phyloP scores from a whole-genome alignment of 2,797 vertebrate genomes.

The Oreortyx pictus region DNA sequence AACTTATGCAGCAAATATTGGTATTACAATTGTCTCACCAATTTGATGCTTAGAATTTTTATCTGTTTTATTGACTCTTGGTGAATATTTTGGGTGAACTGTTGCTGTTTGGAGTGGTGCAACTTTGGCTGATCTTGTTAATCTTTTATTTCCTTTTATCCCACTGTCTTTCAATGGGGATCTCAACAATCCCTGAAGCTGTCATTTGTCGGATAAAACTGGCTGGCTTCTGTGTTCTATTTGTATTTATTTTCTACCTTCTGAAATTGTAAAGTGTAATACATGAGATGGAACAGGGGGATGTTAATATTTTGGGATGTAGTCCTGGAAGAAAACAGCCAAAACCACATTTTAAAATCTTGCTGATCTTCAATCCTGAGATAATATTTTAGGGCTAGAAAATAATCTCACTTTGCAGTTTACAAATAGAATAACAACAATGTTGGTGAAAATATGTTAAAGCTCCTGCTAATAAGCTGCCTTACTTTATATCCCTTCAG shows the following conservation, averaged over 20 bases:
- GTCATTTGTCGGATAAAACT: background rate
- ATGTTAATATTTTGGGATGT: background rate
- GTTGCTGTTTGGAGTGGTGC: conserved; percentile 19
- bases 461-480: background rate
- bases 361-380: background rate
- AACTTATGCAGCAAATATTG: background rate
- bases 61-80: background rate
- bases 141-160: background rate
- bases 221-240: background rate
- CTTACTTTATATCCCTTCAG: background rate
- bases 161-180: background rate
- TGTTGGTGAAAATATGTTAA: background rate
- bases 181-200: background rate
- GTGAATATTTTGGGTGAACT: background rate
- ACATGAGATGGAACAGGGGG: background rate
- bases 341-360: background rate
- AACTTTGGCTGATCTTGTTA: background rate
- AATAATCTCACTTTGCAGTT: background rate
- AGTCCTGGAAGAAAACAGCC: background rate
- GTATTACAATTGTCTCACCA: background rate
- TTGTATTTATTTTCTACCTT: background rate
- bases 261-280: background rate
- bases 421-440: background rate
- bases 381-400: background rate
- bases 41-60: background rate